Conservation (phyloP, 2,888 invertebrate species). For the Amblyjoppa fuscipennis region DNA sequence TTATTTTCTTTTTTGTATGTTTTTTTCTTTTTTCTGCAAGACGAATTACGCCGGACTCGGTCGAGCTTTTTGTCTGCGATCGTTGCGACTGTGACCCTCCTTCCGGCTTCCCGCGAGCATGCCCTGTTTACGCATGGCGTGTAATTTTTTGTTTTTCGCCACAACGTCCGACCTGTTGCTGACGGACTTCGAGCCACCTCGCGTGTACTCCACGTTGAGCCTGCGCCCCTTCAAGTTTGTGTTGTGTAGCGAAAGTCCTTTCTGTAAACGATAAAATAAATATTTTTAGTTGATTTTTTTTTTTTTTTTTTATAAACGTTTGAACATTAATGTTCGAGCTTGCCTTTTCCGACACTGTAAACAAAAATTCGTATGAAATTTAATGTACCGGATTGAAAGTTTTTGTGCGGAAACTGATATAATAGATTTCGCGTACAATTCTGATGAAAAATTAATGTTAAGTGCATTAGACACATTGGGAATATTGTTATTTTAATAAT, state of each 20-base stretch:
- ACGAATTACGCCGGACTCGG: conserved; percentile 57
- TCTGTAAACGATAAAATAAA: conserved; percentile 80
- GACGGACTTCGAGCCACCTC: conserved; percentile 81
- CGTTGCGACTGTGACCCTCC: conserved; percentile 79
- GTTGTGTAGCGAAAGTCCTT: conserved; percentile 85
- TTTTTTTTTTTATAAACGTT: not conserved
- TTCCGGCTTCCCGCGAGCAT: conserved; percentile 83
- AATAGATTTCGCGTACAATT: too few relatives aligned
- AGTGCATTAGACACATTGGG: too few relatives aligned
- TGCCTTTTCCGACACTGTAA: not conserved
- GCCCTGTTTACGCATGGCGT: conserved; percentile 84
- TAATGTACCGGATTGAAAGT: not conserved
- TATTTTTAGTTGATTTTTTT: not conserved
- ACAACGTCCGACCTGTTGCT: conserved; percentile 79
- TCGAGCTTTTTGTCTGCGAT: conserved; percentile 69
- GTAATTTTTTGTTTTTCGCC: conserved; percentile 85
- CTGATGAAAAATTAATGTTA: too few relatives aligned
- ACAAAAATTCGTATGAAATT: not conserved
- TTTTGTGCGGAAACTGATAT: too few relatives aligned
- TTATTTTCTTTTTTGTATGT: not conserved
- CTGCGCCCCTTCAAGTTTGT: conserved; percentile 83
- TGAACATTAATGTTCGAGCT: not conserved
- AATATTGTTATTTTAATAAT: too few relatives aligned
- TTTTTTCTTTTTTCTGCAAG: conserved; percentile 36
- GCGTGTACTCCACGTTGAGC: conserved; percentile 85